A percentile compares a stretch with the other conserved stretches of the same genome.
phyloP scores from a whole-genome alignment of 2,888 invertebrate genomes.

The Trichopoda pennipes region DNA sequence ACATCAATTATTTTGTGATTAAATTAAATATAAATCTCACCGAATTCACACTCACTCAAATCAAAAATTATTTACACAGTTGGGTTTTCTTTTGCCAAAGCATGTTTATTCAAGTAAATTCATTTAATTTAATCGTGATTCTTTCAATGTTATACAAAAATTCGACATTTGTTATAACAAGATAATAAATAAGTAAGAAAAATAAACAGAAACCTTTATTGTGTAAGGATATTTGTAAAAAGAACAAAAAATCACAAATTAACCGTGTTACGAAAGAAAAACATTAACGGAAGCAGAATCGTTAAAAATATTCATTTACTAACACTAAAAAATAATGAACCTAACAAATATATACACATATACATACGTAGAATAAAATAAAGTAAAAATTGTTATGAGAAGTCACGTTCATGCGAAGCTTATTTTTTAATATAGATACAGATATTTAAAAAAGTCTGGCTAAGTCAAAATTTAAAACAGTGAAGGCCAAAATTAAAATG shows the following conservation, averaged over 20 bases:
- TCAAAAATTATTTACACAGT: too few species aligned
- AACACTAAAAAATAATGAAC: constrained; percentile 51
- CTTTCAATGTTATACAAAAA: too few species aligned
- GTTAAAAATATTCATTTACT: constrained; percentile 69
- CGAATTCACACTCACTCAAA: too few species aligned
- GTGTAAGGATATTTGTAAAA: constrained; percentile 2
- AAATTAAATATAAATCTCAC: too few species aligned
- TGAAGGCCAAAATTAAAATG: neutral
- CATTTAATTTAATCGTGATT: too few species aligned
- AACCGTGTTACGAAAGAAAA: constrained; percentile 49
- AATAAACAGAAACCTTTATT: neutral
- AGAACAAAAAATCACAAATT: constrained; percentile 33
- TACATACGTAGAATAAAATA: constrained; percentile 1
- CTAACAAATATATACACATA: neutral
- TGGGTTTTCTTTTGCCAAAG: too few species aligned
- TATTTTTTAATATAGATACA: constrained; percentile 18
- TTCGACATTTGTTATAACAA: too few species aligned
- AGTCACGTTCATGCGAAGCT: constrained; percentile 80
- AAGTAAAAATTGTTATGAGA: constrained; percentile 79
- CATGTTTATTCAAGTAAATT: too few species aligned
- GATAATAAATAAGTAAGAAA: neutral
- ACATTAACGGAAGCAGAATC: constrained; percentile 15
- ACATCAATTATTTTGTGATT: too few species aligned
- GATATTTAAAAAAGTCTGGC: neutral
- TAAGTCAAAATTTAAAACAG: neutral